Evolutionary conservation across 2,888 invertebrate genomes (phyloP).

Genomic region (Empis stercorea): DNA sequence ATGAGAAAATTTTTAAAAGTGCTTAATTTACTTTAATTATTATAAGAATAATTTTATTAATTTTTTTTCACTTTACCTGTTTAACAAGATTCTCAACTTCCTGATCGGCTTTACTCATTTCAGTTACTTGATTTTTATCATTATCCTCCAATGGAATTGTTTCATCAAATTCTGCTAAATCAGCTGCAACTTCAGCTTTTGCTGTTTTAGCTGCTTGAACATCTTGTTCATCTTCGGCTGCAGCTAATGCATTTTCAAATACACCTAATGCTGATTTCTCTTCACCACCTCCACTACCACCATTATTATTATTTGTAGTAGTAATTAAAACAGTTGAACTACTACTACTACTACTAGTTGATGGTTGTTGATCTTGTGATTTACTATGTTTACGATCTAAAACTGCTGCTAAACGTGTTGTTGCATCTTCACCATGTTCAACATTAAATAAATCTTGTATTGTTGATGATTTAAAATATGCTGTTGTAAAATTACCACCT

Average conservation of each 20-base stretch:
- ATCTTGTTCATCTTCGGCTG: constrained; percentile 91
- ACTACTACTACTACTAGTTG: no score
- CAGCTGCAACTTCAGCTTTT: constrained; percentile 77
- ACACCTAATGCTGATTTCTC: constrained; percentile 50
- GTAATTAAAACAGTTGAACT: constrained; percentile 15
- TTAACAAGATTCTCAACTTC: constrained; percentile 58
- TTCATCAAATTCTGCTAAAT: constrained; percentile 92
- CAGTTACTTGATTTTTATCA: constrained; percentile 34
- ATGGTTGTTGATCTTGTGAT: constrained; percentile 14
- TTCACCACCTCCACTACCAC: constrained; percentile 29
- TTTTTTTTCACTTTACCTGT: constrained; percentile 41
- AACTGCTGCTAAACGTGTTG: constrained; percentile 44
- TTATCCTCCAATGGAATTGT: constrained; percentile 71
- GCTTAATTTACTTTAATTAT: no score
- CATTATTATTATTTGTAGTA: constrained; percentile 5
- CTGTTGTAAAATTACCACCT: constrained; percentile 96
- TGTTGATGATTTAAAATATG: constrained; percentile 85
- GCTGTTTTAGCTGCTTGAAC: constrained; percentile 81
- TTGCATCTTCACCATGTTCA: constrained; percentile 48
- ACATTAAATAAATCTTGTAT: constrained; percentile 86
- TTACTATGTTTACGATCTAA: constrained; percentile 32
- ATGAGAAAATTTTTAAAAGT: no score
- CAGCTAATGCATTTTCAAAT: constrained; percentile 71
- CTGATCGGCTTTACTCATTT: constrained; percentile 57
- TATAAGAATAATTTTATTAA: no score